Conservation (phyloP, 1,140 invertebrate species). For the Drosophila lacertosa region DNA sequence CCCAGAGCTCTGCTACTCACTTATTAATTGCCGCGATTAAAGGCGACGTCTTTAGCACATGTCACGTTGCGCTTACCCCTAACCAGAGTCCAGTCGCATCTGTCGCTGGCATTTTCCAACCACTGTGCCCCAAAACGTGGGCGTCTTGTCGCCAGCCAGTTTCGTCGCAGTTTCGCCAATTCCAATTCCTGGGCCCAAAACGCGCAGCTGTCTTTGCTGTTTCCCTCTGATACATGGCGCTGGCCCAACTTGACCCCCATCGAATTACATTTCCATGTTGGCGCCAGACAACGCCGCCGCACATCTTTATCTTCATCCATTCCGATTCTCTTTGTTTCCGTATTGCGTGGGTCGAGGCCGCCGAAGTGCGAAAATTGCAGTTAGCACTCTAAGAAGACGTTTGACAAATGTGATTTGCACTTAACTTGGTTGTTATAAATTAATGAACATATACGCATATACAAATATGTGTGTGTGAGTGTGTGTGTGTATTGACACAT, state of each 20-base stretch:
- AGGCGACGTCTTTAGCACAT: constrained; percentile 70
- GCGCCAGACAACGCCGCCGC: constrained; percentile 61
- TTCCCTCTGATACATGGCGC: constrained; percentile 56
- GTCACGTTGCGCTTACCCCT: constrained; percentile 49
- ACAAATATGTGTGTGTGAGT: too few relatives aligned
- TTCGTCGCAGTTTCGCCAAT: constrained; percentile 3
- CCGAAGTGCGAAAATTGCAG: constrained; percentile 22
- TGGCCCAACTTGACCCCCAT: constrained; percentile 67
- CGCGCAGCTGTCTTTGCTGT: constrained; percentile 16
- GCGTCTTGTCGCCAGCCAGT: constrained; percentile 6
- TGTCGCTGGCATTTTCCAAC: too few relatives aligned
- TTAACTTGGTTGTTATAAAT: too few relatives aligned
- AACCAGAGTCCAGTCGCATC: too few relatives aligned
- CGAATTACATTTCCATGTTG: constrained; percentile 77
- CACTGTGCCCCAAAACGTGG: background rate
- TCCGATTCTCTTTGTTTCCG: constrained; percentile 28
- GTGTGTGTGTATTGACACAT: too few relatives aligned
- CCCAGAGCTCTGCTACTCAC: constrained; percentile 8
- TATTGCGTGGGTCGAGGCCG: constrained; percentile 37
- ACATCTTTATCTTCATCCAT: constrained; percentile 18
- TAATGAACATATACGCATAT: too few relatives aligned
- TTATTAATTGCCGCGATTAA: constrained; percentile 79
- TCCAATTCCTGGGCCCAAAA: constrained; percentile 45
- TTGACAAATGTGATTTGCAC: too few relatives aligned
- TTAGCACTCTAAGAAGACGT: background rate